These are phyloP conservation scores for Eurosta solidaginis DNA, from an alignment of 1,140 invertebrate genomes.

Conservation along the genomic window DNA sequence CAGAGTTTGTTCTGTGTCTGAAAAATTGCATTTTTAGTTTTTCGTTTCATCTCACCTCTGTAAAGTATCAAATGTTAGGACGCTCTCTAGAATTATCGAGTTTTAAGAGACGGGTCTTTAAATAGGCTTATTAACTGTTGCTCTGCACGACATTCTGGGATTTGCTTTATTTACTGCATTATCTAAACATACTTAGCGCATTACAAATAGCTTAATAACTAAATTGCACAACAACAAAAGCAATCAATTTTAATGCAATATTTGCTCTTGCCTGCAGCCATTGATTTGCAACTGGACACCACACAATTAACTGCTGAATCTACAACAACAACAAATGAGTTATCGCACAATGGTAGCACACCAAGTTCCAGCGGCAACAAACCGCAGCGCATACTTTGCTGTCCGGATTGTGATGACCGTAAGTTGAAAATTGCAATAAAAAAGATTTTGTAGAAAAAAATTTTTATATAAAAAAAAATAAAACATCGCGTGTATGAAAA, in stretches of 20 bases:
- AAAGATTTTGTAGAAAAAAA: background rate
- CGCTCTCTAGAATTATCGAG: too few species aligned
- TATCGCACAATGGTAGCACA: background rate
- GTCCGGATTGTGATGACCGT: conserved; percentile 55
- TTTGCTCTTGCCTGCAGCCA: conserved; percentile 23
- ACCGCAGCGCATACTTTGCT: conserved; percentile 46
- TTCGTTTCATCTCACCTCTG: too few species aligned
- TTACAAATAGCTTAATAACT: too few species aligned
- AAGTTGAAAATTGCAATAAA: conserved; percentile 36
- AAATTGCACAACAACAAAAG: background rate
- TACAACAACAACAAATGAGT: background rate
- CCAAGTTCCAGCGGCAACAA: background rate
- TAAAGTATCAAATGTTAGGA: too few species aligned
- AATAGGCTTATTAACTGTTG: too few species aligned
- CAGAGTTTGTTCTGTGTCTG: too few species aligned
- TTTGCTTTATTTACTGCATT: background rate
- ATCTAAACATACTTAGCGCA: background rate
- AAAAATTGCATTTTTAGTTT: too few species aligned
- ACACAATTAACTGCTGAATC: conserved; percentile 11
- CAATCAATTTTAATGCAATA: conserved; percentile 5
- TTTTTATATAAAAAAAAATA: background rate
- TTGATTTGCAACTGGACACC: conserved; percentile 27
- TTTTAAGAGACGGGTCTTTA: too few species aligned
- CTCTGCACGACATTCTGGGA: too few species aligned
- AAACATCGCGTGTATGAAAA: conserved; percentile 3